Conservation (phyloP, 2,113 vertebrate genomes). For the Perca fluviatilis region DNA sequence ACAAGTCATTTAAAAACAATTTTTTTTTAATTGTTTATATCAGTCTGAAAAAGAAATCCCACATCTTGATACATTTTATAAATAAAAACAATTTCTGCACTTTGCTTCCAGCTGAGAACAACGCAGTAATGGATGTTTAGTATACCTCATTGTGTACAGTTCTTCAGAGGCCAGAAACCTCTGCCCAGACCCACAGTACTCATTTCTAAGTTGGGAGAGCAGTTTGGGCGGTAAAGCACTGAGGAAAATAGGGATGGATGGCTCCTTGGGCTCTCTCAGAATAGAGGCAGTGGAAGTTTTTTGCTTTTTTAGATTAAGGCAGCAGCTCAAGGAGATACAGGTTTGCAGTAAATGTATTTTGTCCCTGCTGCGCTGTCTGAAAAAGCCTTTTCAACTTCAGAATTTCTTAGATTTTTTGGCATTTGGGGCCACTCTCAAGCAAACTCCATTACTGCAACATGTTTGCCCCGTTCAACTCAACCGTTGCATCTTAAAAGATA, state of each 20-base stretch:
- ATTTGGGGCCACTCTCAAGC: constrained; percentile 18
- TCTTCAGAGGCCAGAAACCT: constrained; percentile 47
- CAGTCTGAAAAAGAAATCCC: background rate
- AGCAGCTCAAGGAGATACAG: constrained; percentile 60
- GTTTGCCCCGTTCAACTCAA: background rate
- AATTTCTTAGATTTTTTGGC: constrained; percentile 38
- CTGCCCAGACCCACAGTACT: constrained; percentile 49
- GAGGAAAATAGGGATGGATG: constrained; percentile 76
- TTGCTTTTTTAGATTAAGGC: constrained; percentile 59
- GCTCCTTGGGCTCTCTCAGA: constrained; percentile 70
- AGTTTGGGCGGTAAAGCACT: constrained; percentile 65
- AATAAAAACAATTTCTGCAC: constrained; percentile 17
- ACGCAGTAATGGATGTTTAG: constrained; percentile 43
- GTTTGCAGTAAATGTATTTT: constrained; percentile 63
- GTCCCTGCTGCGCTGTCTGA: constrained; percentile 29
- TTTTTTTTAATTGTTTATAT: background rate
- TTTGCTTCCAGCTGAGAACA: constrained; percentile 10
- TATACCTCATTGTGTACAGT: constrained; percentile 35
- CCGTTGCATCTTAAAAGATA: constrained; percentile 33
- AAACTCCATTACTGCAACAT: constrained; percentile 27
- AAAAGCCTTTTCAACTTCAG: constrained; percentile 48
- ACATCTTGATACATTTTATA: background rate
- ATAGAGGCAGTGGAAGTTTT: constrained; percentile 53
- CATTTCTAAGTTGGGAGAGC: constrained; percentile 65
- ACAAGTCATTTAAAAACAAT: background rate